These are phyloP conservation scores for Myotis lucifugus DNA, from an alignment of 2,113 vertebrate genomes.

Conservation along the genomic window DNA sequence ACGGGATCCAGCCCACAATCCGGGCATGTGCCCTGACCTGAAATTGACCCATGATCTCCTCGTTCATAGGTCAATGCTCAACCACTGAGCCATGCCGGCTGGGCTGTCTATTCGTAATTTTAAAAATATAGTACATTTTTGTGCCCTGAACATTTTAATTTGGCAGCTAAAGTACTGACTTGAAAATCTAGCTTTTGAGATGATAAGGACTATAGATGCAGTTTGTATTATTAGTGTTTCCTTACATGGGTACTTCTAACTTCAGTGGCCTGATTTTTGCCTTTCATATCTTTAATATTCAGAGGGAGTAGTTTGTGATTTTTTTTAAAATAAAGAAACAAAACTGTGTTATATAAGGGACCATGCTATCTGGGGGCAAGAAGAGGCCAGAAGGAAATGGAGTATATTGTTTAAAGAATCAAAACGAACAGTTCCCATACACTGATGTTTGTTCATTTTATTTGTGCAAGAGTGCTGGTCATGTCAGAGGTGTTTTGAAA, in stretches of 20 bases:
- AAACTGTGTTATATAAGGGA: neutral
- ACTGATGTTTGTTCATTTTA: constrained; percentile 67
- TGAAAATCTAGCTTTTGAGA: constrained; percentile 60
- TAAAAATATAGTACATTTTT: constrained; percentile 21
- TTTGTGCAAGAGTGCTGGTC: constrained; percentile 78
- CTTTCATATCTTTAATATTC: constrained; percentile 41
- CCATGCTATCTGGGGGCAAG: neutral
- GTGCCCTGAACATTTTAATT: neutral
- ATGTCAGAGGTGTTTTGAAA: constrained; percentile 74
- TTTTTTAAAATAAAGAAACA: neutral
- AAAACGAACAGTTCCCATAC: constrained; percentile 62
- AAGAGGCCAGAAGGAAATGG: constrained; percentile 48
- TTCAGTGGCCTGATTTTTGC: constrained; percentile 41
- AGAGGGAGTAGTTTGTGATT: neutral
- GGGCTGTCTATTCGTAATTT: constrained; percentile 22
- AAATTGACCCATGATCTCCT: too few species aligned
- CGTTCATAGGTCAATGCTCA: too few species aligned
- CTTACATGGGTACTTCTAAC: neutral
- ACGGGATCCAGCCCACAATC: too few species aligned
- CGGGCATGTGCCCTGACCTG: too few species aligned
- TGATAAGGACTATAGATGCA: constrained; percentile 27
- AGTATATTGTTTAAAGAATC: constrained; percentile 53
- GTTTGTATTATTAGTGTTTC: neutral
- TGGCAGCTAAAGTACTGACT: constrained; percentile 14
- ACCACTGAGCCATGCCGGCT: too few species aligned